phyloP scores from a whole-genome alignment of 2,888 invertebrate genomes.

The Leucoptera coffeella region DNA sequence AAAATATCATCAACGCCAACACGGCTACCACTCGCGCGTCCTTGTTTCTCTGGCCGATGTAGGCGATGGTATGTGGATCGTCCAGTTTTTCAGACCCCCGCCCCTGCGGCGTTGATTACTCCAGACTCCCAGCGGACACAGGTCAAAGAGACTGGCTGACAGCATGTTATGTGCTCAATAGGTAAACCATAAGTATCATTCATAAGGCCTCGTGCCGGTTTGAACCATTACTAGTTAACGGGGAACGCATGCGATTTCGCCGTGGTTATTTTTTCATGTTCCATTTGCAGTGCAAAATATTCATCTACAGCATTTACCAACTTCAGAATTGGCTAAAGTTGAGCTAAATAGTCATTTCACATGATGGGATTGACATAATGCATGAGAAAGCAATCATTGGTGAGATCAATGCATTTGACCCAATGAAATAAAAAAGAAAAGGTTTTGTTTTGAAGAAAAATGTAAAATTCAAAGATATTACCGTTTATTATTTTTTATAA shows the following conservation, averaged over 20 bases:
- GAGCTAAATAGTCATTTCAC: too few species aligned
- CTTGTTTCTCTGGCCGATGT: slow-evolving; percentile 41
- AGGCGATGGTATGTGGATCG: slow-evolving; percentile 53
- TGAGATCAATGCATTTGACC: too few species aligned
- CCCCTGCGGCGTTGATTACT: slow-evolving; percentile 42
- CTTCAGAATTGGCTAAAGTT: too few species aligned
- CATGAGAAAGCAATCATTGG: slow-evolving; percentile 20
- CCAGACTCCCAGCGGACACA: slow-evolving; percentile 33
- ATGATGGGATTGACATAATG: too few species aligned
- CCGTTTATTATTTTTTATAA: too few species aligned
- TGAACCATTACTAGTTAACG: too few species aligned
- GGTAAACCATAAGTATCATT: slow-evolving; percentile 54
- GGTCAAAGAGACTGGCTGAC: slow-evolving; percentile 43
- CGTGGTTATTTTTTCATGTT: slow-evolving; percentile 27
- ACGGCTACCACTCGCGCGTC: slow-evolving; percentile 26
- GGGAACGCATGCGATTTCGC: too few species aligned
- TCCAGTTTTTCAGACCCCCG: slow-evolving; percentile 53
- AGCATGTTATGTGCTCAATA: slow-evolving; percentile 43
- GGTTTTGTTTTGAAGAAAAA: too few species aligned
- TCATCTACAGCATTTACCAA: too few species aligned
- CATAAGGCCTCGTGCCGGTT: slow-evolving; percentile 39
- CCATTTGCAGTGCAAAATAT: too few species aligned
- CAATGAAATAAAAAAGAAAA: too few species aligned
- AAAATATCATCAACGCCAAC: slow-evolving; percentile 43
- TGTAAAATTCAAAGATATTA: too few species aligned